Percentiles rank a stretch among this genome's conserved stretches.
These are phyloP conservation scores for Rhinella marina DNA, from an alignment of 2,797 vertebrate species.

Conservation along the genomic window DNA sequence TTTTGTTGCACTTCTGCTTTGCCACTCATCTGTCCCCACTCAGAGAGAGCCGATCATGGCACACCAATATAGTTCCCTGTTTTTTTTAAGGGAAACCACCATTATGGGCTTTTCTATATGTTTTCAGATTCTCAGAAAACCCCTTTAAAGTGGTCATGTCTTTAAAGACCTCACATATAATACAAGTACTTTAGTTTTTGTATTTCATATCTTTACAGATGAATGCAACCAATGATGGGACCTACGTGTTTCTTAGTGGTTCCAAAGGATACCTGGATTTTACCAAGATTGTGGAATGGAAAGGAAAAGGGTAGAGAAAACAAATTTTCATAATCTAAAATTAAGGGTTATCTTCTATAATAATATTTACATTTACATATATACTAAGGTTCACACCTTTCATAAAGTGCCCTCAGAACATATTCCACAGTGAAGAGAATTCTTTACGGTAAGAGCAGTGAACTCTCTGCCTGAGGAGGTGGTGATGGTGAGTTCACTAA, in stretches of 20 bases:
- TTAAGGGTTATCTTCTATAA: background rate
- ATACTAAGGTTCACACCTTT: background rate
- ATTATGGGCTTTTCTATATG: too few relatives aligned
- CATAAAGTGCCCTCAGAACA: background rate
- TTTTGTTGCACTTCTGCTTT: too few relatives aligned
- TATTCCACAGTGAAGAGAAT: too few relatives aligned
- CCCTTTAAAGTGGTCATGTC: background rate
- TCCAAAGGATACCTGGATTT: slow-evolving; percentile 85
- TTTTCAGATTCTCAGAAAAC: background rate
- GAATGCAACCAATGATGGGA: slow-evolving; percentile 88
- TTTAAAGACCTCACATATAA: background rate
- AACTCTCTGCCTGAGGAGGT: too few relatives aligned
- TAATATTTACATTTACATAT: background rate
- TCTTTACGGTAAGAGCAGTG: too few relatives aligned
- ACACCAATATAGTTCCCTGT: too few relatives aligned
- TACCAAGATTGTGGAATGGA: slow-evolving; percentile 88
- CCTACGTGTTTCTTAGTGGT: slow-evolving; percentile 89
- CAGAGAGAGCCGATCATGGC: too few relatives aligned
- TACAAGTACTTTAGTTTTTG: background rate
- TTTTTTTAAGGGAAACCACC: too few relatives aligned
- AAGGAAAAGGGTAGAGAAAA: slow-evolving; percentile 80
- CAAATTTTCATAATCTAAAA: background rate
- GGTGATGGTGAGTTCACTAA: too few relatives aligned
- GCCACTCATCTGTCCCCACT: too few relatives aligned
- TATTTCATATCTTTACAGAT: slow-evolving; percentile 72